These are phyloP conservation scores for Sinella curviseta DNA, from an alignment of 1,140 invertebrate genomes.

Conservation along the genomic window DNA sequence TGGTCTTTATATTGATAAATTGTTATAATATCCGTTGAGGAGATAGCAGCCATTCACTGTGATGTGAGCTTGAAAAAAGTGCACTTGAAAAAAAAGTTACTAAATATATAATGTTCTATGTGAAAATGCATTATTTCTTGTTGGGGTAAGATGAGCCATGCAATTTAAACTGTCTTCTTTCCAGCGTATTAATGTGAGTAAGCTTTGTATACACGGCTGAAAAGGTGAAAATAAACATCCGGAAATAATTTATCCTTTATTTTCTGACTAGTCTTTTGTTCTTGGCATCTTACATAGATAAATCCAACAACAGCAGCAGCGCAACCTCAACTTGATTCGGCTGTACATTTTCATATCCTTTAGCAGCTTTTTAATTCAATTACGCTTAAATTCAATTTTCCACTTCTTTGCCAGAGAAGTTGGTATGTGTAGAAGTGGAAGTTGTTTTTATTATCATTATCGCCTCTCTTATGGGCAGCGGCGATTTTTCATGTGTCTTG, in stretches of 20 bases:
- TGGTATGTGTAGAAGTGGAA: no score
- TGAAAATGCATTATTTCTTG: no score
- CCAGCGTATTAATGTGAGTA: not conserved
- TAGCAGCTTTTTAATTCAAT: conserved; percentile 15
- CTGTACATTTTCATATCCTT: no score
- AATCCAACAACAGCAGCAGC: no score
- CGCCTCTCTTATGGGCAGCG: no score
- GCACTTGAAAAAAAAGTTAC: no score
- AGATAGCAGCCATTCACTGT: not conserved
- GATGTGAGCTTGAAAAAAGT: no score
- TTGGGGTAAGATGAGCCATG: not conserved
- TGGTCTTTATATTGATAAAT: conserved; percentile 7
- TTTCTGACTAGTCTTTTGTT: not conserved
- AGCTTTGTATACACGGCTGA: not conserved
- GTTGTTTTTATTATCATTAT: no score
- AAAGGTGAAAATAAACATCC: conserved; percentile 26
- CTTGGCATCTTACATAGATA: not conserved
- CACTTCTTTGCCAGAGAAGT: no score
- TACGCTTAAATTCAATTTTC: not conserved
- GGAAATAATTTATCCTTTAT: conserved; percentile 10
- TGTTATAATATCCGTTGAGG: not conserved
- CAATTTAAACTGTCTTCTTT: not conserved
- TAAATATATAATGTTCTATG: no score
- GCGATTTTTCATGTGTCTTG: no score
- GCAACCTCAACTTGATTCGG: no score